These are phyloP conservation scores for Bovichtus diacanthus DNA, from an alignment of 2,797 vertebrate genomes.

Conservation along the genomic window DNA sequence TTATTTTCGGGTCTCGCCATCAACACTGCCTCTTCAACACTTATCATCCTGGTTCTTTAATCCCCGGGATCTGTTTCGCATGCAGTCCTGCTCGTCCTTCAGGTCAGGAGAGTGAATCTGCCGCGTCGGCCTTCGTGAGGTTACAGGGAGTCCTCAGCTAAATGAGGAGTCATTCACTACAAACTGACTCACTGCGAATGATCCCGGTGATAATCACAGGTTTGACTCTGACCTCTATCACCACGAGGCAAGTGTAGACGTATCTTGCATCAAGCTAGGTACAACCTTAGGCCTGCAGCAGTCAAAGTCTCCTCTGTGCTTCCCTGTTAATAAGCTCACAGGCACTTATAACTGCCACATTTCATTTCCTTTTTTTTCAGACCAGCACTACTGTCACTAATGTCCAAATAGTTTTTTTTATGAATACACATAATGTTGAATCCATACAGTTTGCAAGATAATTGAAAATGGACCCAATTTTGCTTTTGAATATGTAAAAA, in stretches of 20 bases:
- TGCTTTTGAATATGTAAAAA: no score
- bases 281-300: not conserved
- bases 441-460: not conserved
- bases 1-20: conserved; percentile 37
- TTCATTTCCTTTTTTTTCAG: no score
- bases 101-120: not conserved
- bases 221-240: not conserved
- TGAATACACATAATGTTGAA: not conserved
- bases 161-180: not conserved
- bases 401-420: not conserved
- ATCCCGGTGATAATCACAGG: not conserved
- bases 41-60: not conserved
- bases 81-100: not conserved
- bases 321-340: not conserved
- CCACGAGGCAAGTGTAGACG: not conserved
- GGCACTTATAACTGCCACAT: not conserved
- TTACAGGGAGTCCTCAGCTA: no score
- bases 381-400: not conserved
- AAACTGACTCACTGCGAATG: not conserved
- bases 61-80: not conserved
- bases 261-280: not conserved
- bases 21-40: no score
- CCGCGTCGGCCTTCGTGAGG: not conserved
- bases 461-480: not conserved
- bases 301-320: not conserved